Evolutionary conservation across 2,113 vertebrate species (phyloP).

Genomic region (Odontesthes bonariensis): DNA sequence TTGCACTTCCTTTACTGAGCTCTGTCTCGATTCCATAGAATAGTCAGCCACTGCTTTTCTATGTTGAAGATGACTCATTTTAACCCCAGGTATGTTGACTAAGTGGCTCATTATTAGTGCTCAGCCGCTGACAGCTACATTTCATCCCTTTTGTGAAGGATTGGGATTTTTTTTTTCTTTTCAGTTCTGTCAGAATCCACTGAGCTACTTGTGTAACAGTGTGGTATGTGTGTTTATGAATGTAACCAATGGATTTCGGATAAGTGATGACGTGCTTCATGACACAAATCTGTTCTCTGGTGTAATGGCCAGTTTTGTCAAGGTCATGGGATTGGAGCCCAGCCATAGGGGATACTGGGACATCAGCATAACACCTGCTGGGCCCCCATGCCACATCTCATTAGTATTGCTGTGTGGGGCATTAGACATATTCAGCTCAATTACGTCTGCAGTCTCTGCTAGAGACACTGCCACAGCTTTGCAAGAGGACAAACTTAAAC

Average conservation of each 20-base stretch:
- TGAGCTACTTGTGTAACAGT: slow-evolving; percentile 18
- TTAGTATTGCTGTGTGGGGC: slow-evolving; percentile 64
- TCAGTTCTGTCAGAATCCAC: slow-evolving; percentile 17
- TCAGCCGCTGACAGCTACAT: slow-evolving; percentile 6
- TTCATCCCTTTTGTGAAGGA: slow-evolving; percentile 40
- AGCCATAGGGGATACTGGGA: slow-evolving; percentile 39
- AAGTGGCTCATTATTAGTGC: slow-evolving; percentile 28
- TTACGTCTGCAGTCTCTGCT: slow-evolving; percentile 65
- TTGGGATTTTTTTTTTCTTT: slow-evolving; percentile 39
- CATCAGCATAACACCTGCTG: slow-evolving; percentile 56
- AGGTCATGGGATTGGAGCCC: slow-evolving; percentile 49
- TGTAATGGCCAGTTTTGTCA: slow-evolving; percentile 40
- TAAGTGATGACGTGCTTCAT: slow-evolving; percentile 15
- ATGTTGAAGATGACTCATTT: not conserved
- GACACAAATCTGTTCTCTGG: slow-evolving; percentile 22
- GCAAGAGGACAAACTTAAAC: slow-evolving; percentile 60
- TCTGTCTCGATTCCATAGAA: slow-evolving; percentile 1
- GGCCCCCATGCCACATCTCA: slow-evolving; percentile 55
- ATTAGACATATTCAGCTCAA: slow-evolving; percentile 77
- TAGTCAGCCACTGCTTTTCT: not conserved
- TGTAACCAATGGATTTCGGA: slow-evolving; percentile 36
- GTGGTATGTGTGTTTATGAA: slow-evolving; percentile 18
- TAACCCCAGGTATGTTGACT: not conserved
- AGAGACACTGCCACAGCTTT: slow-evolving; percentile 63
- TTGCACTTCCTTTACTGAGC: not conserved